Evolutionary conservation across 2,888 invertebrate species (phyloP).

Genomic region (Beris chalybata): DNA sequence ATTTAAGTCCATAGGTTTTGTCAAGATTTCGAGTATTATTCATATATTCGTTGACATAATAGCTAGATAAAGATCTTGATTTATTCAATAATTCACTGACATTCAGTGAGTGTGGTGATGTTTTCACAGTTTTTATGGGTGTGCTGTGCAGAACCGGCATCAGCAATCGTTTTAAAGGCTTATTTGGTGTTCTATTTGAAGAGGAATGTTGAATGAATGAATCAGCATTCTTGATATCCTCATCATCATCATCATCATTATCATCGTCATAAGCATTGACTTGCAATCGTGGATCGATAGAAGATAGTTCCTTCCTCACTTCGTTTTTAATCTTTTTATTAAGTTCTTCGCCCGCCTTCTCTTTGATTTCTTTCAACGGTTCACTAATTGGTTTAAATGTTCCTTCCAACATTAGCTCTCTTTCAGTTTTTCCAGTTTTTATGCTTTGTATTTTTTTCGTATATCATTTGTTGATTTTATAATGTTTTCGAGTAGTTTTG

Average conservation of each 20-base stretch:
- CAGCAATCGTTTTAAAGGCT: slow-evolving; percentile 2
- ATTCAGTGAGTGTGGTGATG: neutral
- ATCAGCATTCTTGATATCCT: neutral
- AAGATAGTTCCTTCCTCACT: slow-evolving; percentile 1
- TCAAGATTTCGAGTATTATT: slow-evolving; percentile 19
- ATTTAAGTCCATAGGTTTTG: slow-evolving; percentile 19
- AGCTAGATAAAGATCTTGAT: slow-evolving; percentile 17
- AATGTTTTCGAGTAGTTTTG: too few relatives aligned
- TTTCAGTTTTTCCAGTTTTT: too few relatives aligned
- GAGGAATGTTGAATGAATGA: slow-evolving; percentile 1
- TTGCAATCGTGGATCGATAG: neutral
- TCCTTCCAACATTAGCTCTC: too few relatives aligned
- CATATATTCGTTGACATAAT: slow-evolving; percentile 14
- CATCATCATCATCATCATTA: neutral
- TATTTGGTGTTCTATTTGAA: too few relatives aligned
- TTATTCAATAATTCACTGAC: slow-evolving; percentile 3
- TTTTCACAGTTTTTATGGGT: slow-evolving; percentile 4
- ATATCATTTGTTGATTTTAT: too few relatives aligned
- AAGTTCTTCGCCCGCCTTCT: too few relatives aligned
- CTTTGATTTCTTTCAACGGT: too few relatives aligned
- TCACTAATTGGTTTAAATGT: too few relatives aligned
- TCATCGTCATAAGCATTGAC: slow-evolving; percentile 6
- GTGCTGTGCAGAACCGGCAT: slow-evolving; percentile 3
- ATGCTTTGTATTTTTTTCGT: too few relatives aligned
- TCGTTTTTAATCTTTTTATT: too few relatives aligned